Evolutionary conservation across 2,888 invertebrate species (phyloP).

Genomic region (Ypsolopha sequella): DNA sequence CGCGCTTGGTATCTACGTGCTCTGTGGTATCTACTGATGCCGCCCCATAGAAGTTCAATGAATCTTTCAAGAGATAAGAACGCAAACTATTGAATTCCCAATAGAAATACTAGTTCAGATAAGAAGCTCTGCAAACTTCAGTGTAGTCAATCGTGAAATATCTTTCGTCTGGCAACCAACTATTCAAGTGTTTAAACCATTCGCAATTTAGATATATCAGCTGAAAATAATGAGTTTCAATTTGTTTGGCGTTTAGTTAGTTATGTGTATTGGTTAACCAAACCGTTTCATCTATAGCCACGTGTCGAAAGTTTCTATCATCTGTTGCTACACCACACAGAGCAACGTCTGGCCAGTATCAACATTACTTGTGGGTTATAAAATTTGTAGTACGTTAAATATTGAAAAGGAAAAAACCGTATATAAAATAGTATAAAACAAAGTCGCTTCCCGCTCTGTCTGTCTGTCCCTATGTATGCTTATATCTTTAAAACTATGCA

Average conservation of each 20-base stretch:
- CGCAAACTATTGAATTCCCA: too few species aligned
- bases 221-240: background rate
- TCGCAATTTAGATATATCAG: background rate
- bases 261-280: background rate
- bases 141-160: too few species aligned
- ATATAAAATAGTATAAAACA: too few species aligned
- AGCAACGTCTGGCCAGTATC: conserved; percentile 29
- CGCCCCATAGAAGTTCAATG: too few species aligned
- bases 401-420: too few species aligned
- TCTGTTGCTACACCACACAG: conserved; percentile 7
- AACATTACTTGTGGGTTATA: conserved; percentile 5
- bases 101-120: background rate
- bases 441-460: too few species aligned
- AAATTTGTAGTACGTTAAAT: background rate
- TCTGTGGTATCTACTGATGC: too few species aligned
- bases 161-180: background rate
- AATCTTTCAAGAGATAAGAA: too few species aligned
- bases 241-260: background rate
- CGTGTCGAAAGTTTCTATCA: conserved; percentile 23
- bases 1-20: too few species aligned
- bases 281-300: background rate
- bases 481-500: too few species aligned
- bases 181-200: background rate
- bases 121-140: background rate
- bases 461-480: too few species aligned